Conservation (phyloP, 2,888 invertebrate species). For the Cerceris rybyensis region DNA sequence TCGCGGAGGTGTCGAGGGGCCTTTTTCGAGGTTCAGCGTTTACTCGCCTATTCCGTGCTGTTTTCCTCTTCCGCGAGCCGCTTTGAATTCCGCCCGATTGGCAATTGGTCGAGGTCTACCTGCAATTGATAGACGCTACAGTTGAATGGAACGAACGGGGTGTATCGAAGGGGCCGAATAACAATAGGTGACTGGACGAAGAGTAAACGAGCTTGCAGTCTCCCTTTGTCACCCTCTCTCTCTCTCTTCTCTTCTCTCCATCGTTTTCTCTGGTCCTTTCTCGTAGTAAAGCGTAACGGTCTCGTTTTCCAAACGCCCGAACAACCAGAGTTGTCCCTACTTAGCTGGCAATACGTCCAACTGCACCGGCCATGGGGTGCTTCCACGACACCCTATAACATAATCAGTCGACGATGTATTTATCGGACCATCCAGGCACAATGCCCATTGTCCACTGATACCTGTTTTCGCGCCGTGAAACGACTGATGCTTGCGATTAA, state of each 20-base stretch:
- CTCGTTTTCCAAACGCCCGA: slow-evolving; percentile 43
- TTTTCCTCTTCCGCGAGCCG: slow-evolving; percentile 34
- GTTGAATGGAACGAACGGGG: slow-evolving; percentile 55
- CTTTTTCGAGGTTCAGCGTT: slow-evolving; percentile 41
- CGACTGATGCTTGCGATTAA: slow-evolving; percentile 30
- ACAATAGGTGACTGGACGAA: slow-evolving; percentile 65
- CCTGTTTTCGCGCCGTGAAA: slow-evolving; percentile 59
- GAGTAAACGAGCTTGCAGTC: slow-evolving; percentile 65
- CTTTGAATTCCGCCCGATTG: slow-evolving; percentile 50
- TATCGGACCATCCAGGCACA: slow-evolving; percentile 68
- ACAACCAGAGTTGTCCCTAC: slow-evolving; percentile 62
- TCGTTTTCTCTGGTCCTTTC: slow-evolving; percentile 24
- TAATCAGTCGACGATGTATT: slow-evolving; percentile 74
- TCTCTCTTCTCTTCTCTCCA: slow-evolving; percentile 27
- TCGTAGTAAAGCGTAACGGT: slow-evolving; percentile 23
- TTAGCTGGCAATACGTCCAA: slow-evolving; percentile 71
- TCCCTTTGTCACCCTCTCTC: slow-evolving; percentile 31
- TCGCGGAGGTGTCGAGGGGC: slow-evolving; percentile 50
- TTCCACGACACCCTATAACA: slow-evolving; percentile 69
- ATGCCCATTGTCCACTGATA: slow-evolving; percentile 71
- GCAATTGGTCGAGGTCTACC: slow-evolving; percentile 63
- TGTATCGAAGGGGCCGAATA: slow-evolving; percentile 59
- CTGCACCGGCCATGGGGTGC: slow-evolving; percentile 28
- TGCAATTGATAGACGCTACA: slow-evolving; percentile 67
- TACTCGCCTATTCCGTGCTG: neutral